Conservation (phyloP, 64 coral and sea anemone genomes). For the Actinia tenebrosa region DNA sequence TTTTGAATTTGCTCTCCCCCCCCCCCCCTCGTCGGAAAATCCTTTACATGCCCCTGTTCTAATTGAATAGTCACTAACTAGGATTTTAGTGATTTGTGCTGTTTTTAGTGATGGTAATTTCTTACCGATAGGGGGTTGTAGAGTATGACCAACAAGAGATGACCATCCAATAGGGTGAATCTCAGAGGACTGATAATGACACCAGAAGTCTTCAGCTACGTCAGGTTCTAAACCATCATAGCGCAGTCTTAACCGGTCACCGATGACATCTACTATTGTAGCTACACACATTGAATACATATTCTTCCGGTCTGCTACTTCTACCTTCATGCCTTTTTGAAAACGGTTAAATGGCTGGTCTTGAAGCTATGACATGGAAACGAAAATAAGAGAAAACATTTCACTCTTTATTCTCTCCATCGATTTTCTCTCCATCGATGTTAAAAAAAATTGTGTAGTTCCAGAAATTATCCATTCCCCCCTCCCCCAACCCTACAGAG, state of each 20-base stretch:
- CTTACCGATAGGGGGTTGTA: constrained; percentile 91
- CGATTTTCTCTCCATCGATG: neutral
- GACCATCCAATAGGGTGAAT: constrained; percentile 99
- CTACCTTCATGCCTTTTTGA: constrained; percentile 98
- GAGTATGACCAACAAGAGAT: constrained; percentile 83
- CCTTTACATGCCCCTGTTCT: no score
- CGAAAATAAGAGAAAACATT: neutral
- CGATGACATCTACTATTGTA: constrained; percentile 90
- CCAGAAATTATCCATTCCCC: no score
- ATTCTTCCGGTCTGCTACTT: constrained; percentile 97
- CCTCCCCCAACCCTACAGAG: no score
- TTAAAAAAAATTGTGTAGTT: no score
- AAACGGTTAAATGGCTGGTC: constrained; percentile 85
- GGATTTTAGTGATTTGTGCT: no score
- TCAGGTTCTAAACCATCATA: constrained; percentile 93
- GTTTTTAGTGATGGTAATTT: neutral
- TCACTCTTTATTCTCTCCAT: neutral
- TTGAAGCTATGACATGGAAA: constrained; percentile 43
- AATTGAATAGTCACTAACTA: no score
- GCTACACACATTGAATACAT: constrained; percentile 99
- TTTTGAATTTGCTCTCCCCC: no score
- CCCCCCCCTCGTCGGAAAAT: no score
- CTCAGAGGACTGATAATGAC: constrained; percentile 93
- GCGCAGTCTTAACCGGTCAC: constrained; percentile 80
- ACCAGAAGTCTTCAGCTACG: constrained; percentile 97